Percentiles rank a stretch among this genome's conserved stretches.
Conservation (phyloP, 2,797 vertebrate species). For the Anabacerthia variegaticeps region DNA sequence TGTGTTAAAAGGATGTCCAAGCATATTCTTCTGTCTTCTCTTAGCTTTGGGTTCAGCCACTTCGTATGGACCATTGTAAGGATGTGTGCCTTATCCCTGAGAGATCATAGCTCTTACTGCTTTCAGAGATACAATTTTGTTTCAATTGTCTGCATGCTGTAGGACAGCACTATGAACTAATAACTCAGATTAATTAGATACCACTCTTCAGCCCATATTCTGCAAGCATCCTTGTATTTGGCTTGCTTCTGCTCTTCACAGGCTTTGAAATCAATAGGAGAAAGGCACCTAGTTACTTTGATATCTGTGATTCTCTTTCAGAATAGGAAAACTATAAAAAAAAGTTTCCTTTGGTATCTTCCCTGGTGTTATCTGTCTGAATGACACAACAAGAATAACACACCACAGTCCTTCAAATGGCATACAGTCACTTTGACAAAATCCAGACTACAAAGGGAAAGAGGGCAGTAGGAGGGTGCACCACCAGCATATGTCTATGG, state of each 20-base stretch:
- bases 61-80: background rate
- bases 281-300: background rate
- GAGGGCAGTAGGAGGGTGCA: background rate
- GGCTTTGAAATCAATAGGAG: background rate
- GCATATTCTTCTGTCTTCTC: background rate
- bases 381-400: constrained; percentile 3
- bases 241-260: background rate
- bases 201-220: background rate
- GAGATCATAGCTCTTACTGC: background rate
- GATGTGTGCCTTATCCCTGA: background rate
- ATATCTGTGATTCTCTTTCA: background rate
- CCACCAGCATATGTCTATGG: background rate
- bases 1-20: background rate
- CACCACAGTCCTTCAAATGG: background rate
- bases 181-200: background rate
- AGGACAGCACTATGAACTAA: background rate
- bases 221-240: background rate
- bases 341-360: background rate
- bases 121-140: background rate
- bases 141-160: background rate
- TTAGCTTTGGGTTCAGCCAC: background rate
- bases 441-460: constrained; percentile 23
- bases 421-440: background rate
- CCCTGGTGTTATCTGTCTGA: background rate
- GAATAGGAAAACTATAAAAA: background rate